Evolutionary conservation across 2,113 vertebrate genomes (phyloP), one percentile per base, ranked within the genome.

Genomic region (Carassius carassius): DNA sequence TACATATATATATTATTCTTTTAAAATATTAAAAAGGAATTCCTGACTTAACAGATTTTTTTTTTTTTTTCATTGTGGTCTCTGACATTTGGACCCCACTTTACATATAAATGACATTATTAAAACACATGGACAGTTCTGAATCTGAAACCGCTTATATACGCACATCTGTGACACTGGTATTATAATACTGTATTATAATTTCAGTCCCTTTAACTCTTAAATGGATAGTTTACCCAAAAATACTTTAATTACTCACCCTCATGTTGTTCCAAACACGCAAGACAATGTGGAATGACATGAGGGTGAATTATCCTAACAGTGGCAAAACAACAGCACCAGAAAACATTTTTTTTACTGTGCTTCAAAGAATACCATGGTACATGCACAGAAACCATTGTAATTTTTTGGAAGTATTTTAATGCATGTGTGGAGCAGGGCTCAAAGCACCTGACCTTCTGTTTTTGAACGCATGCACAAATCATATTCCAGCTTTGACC

Each of bases 401-500:
- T 25, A 17, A 3, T 69, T 35, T 19, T 35, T 11, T 1, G 6
- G 4, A 69, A 69, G 29, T n/a, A 72, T 72, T 73, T 73, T 47
- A 73, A 73, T 47, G n/a, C 21, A 47, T 23, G 41, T 73, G 70
- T 23, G 12, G 41, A 44, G 3, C 73, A 56, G 70, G 77, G 83
- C 65, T 73, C 44, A 87, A 87, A 87, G 69, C 77, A 76, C 62
- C 63, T 60, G 25, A 41, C 54, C 74, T 79, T 69, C 54, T 74
- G 25, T 56, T 35, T 60, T 54, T 21, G 76, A 83, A 79, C 70
- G 19, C 41, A 44, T 16, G 69, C 67, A 80, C 35, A 75, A 76
- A 84, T 79, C 65, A 75, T 76, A 82, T 84, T 84, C 77, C 75
- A 73, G 54, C 63, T 82, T 72, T 82, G 56, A 85, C 84, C 47